These are phyloP conservation scores for Falco punctatus DNA, from an alignment of 2,113 vertebrate genomes.

Conservation along the genomic window DNA sequence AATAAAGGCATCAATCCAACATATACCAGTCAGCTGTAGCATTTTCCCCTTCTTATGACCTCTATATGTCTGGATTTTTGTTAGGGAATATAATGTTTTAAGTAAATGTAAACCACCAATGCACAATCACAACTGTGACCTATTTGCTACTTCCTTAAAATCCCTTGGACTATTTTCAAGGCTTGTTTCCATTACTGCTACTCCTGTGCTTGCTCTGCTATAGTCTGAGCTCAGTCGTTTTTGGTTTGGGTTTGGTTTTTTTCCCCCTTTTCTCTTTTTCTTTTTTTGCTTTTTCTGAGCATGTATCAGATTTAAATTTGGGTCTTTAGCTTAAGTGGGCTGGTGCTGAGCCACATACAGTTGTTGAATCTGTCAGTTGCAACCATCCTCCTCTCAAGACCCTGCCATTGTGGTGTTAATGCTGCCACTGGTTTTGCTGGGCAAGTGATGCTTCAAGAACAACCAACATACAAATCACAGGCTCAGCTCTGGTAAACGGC, in stretches of 20 bases:
- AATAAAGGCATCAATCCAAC: slow-evolving; percentile 34
- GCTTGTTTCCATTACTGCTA: slow-evolving; percentile 29
- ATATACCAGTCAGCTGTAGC: slow-evolving; percentile 57
- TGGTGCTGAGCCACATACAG: neutral
- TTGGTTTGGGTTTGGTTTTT: no score
- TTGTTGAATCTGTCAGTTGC: neutral
- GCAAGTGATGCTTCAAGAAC: neutral
- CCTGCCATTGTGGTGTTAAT: neutral
- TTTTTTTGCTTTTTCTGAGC: neutral
- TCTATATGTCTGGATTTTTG: slow-evolving; percentile 53
- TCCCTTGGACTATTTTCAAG: slow-evolving; percentile 22
- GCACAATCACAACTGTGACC: neutral
- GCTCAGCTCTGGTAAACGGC: neutral
- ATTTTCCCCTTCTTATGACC: slow-evolving; percentile 32
- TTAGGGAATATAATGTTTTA: slow-evolving; percentile 43
- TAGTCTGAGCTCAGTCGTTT: neutral
- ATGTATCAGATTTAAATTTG: neutral
- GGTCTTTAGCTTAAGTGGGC: neutral
- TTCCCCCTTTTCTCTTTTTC: neutral
- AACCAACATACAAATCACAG: neutral
- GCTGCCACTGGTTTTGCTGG: neutral
- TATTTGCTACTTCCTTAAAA: slow-evolving; percentile 30
- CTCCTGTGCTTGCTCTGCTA: neutral
- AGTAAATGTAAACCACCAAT: neutral
- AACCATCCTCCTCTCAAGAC: neutral